These are phyloP conservation scores for Nebria brevicollis DNA, from an alignment of 2,888 invertebrate genomes.

Conservation along the genomic window DNA sequence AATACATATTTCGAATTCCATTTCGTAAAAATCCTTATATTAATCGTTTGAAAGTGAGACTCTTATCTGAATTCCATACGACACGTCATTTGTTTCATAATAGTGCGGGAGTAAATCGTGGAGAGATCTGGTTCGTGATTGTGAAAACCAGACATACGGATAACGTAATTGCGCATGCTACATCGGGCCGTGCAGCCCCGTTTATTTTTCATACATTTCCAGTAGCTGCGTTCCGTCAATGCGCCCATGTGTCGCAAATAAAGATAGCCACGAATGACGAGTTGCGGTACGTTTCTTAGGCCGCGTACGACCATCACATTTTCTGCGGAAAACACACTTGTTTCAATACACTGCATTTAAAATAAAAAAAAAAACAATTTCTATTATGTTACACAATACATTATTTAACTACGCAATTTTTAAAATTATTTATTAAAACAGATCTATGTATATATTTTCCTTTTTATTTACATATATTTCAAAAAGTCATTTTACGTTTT, in stretches of 20 bases:
- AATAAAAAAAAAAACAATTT: background rate
- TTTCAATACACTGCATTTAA: background rate
- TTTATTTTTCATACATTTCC: slow-evolving; percentile 60
- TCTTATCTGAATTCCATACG: background rate
- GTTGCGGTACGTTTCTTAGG: slow-evolving; percentile 54
- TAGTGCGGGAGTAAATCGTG: background rate
- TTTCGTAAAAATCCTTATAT: background rate
- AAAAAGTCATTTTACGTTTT: no score
- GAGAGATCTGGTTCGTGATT: slow-evolving; percentile 14
- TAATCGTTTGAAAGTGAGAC: background rate
- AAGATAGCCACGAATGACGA: slow-evolving; percentile 56
- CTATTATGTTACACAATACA: background rate
- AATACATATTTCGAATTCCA: no score
- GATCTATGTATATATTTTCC: no score
- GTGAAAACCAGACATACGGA: background rate
- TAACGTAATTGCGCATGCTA: slow-evolving; percentile 34
- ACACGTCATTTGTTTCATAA: background rate
- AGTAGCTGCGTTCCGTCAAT: slow-evolving; percentile 56
- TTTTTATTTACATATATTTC: no score
- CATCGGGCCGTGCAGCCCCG: slow-evolving; percentile 58
- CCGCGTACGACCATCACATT: slow-evolving; percentile 56
- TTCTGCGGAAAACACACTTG: slow-evolving; percentile 52
- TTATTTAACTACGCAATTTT: background rate
- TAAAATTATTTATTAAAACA: no score
- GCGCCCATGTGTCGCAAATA: slow-evolving; percentile 59